A percentile compares a stretch with the other conserved stretches of the same genome.
phyloP scores from a whole-genome alignment of 2,888 invertebrate species.

The Agonum fuliginosum region DNA sequence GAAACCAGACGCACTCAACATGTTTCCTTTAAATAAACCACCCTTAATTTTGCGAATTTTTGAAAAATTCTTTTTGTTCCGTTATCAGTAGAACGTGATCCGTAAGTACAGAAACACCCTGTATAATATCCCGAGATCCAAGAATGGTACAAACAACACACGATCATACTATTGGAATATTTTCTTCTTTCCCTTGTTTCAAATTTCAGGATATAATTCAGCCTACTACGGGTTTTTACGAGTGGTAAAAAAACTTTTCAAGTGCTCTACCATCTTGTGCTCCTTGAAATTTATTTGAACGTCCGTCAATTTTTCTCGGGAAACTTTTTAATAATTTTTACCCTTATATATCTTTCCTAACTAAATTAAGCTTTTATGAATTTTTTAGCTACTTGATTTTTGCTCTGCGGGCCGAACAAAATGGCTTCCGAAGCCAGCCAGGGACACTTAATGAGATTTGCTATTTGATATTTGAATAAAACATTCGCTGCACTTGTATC shows the following conservation, averaged over 20 bases:
- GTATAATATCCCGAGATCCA: too few relatives aligned
- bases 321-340: conserved; percentile 53
- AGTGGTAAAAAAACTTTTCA: conserved; percentile 40
- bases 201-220: conserved; percentile 38
- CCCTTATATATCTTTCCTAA: conserved; percentile 43
- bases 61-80: too few relatives aligned
- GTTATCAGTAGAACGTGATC: too few relatives aligned
- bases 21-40: too few relatives aligned
- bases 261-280: conserved; percentile 38
- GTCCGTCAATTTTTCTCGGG: conserved; percentile 28
- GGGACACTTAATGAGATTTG: conserved; percentile 29
- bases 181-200: conserved; percentile 16
- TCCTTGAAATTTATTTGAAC: conserved; percentile 46
- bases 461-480: conserved; percentile 35
- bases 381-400: conserved; percentile 36
- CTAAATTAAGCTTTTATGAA: conserved; percentile 51
- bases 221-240: conserved; percentile 20
- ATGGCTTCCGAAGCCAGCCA: conserved; percentile 21
- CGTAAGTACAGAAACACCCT: too few relatives aligned
- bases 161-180: too few relatives aligned
- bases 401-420: neutral
- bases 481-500: neutral
- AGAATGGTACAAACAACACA: too few relatives aligned
- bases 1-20: too few relatives aligned
- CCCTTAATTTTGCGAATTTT: too few relatives aligned